phyloP scores from a whole-genome alignment of 64 coral and sea anemone species.

The Montipora sp. region DNA sequence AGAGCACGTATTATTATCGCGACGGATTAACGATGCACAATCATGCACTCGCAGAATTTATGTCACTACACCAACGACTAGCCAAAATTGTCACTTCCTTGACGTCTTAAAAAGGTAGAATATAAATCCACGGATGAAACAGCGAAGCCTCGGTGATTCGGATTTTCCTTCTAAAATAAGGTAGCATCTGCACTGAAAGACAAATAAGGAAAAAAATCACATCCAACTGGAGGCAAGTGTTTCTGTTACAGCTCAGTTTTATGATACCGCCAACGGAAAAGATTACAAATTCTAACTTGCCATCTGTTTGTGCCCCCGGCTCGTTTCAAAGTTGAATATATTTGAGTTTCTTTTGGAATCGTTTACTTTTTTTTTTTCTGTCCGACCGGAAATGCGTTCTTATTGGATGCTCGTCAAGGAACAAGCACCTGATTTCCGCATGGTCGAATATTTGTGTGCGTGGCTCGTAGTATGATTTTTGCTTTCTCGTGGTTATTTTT shows the following conservation, averaged over 20 bases:
- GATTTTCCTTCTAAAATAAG: slow-evolving; percentile 1
- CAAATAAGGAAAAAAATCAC: neutral
- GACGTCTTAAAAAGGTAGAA: neutral
- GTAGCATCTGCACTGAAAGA: neutral
- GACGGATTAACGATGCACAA: neutral
- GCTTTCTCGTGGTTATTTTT: too few species aligned
- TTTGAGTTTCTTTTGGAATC: slow-evolving; percentile 17
- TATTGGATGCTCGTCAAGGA: neutral
- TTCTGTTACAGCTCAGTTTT: neutral
- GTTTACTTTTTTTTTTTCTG: neutral
- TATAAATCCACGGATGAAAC: neutral
- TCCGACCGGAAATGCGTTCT: slow-evolving; percentile 11
- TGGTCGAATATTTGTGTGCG: neutral
- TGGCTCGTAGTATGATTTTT: neutral
- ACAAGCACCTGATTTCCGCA: neutral
- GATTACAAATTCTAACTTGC: slow-evolving; percentile 8
- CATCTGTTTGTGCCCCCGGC: slow-evolving; percentile 21
- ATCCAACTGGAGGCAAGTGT: neutral
- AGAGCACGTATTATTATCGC: neutral
- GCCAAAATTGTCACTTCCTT: neutral
- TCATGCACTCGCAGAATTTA: neutral
- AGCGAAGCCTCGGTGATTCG: neutral
- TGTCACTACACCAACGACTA: neutral
- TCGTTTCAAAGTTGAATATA: slow-evolving; percentile 45
- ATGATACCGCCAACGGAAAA: neutral